phyloP scores from a whole-genome alignment of 2,113 vertebrate genomes.

The Stegastes partitus region DNA sequence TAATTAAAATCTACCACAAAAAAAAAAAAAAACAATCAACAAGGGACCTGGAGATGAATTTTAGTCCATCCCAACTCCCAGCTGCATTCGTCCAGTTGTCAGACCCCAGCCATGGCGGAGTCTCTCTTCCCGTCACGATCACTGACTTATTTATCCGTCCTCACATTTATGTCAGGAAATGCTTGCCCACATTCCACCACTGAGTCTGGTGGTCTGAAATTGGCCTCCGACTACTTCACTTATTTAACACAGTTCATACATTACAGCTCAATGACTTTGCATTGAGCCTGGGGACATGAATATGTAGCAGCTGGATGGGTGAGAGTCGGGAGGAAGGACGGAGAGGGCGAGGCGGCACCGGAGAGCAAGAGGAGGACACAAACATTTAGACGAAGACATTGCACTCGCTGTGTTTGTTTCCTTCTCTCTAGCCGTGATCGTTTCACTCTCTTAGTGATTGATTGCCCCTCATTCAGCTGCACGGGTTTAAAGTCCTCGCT shows the following conservation, averaged over 20 bases:
- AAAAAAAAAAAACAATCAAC: slow-evolving; percentile 18
- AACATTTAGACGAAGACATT: background rate
- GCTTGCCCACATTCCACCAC: slow-evolving; percentile 33
- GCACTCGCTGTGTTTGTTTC: slow-evolving; percentile 1
- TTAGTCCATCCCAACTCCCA: slow-evolving; percentile 56
- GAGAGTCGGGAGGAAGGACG: slow-evolving; percentile 35
- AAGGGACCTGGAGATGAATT: slow-evolving; percentile 46
- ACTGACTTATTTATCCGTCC: slow-evolving; percentile 70
- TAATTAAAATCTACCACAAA: slow-evolving; percentile 47
- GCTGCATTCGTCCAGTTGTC: slow-evolving; percentile 42
- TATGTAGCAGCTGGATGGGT: slow-evolving; percentile 46
- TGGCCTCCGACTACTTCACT: slow-evolving; percentile 61
- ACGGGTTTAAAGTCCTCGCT: slow-evolving; percentile 21
- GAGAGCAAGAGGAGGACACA: background rate
- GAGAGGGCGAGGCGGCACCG: background rate
- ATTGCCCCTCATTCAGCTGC: slow-evolving; percentile 21
- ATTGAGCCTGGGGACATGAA: slow-evolving; percentile 65
- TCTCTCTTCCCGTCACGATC: background rate
- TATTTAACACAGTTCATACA: slow-evolving; percentile 70
- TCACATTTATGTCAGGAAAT: slow-evolving; percentile 57
- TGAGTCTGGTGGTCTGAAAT: slow-evolving; percentile 52
- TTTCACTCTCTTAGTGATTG: slow-evolving; percentile 6
- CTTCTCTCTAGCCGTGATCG: background rate
- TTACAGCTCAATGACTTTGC: slow-evolving; percentile 75
- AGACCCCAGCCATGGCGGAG: slow-evolving; percentile 20